These are phyloP conservation scores for Mythimna albipuncta DNA, from an alignment of 2,888 invertebrate species.

Conservation along the genomic window DNA sequence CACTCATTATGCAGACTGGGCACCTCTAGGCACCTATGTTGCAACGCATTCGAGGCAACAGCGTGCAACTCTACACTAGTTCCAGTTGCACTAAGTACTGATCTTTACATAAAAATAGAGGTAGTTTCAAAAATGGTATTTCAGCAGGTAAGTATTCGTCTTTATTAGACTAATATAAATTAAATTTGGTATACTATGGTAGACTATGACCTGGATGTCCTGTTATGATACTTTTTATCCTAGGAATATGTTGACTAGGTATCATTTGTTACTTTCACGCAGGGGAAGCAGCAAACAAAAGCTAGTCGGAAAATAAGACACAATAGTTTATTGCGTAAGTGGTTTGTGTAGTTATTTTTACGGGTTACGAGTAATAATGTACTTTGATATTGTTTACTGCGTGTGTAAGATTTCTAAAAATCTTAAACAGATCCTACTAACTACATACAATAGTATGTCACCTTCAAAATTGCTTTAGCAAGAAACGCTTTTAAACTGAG, in stretches of 20 bases:
- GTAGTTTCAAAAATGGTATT: no score
- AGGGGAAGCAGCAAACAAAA: no score
- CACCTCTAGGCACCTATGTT: constrained; percentile 52
- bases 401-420: not conserved
- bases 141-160: not conserved
- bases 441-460: not conserved
- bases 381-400: constrained; percentile 1
- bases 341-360: not conserved
- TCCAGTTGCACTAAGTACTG: not conserved
- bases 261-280: no score
- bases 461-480: not conserved
- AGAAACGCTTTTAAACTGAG: constrained; percentile 2
- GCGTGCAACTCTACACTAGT: constrained; percentile 27
- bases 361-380: not conserved
- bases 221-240: no score
- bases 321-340: not conserved
- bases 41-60: constrained; percentile 5
- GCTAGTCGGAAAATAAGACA: not conserved
- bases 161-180: no score
- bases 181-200: no score
- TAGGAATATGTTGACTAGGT: no score
- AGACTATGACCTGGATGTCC: no score
- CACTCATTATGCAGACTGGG: constrained; percentile 66
- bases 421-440: not conserved
- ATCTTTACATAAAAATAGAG: not conserved